Base-by-base conservation (phyloP, 2,888 invertebrate genomes). In the Hirtodrosophila histrioides region DNA sequence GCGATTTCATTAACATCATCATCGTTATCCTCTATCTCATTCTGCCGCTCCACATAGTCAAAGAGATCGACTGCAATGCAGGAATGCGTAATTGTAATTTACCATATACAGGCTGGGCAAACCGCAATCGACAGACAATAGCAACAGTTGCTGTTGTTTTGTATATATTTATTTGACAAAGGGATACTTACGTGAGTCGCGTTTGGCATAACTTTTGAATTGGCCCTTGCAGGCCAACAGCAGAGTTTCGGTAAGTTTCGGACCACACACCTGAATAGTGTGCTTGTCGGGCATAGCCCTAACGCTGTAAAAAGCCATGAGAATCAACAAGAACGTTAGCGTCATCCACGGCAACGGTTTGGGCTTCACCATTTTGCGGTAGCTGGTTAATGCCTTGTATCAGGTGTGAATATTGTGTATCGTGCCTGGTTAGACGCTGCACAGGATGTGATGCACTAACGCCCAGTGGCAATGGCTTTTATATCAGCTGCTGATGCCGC, bases 1-100 rank as follows among this genome's bases (percentile, higher is more conserved):
- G 37, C 49, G 27, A 6, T 27, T 4, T 6, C 27, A 27, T 27
- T 6, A 4, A 36, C 37, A 1, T 7, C 33, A 9, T 11, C 39
- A 11, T 36, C 23, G 6, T 17, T 46, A 29, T 57, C 27, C 31
- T 35, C 44, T n/a, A 10, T n/a, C 7, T 49, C 75, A 24, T 46
- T 56, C 48, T 64, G 78, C n/a, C 53, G 48, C 2, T 75, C 75
- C 68, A 66, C 75, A 45, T 78, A 77, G 62, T 77, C 77, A 27
- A 66, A 75, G 35, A 72, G 23, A 40, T 78, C 63, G 57, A 75
- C 78, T 78, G 67, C 53, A 66, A 46, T 56, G 43, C 55, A 41
- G 35, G 46, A 39, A 41, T 48, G 57, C 33, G 4, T 35, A 40
- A 51, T 10, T 44, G 23, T 27, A 43, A 48, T 44, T 53, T 29